phyloP scores from a whole-genome alignment of 1,140 invertebrate species.

The Drosophila pruinosa region DNA sequence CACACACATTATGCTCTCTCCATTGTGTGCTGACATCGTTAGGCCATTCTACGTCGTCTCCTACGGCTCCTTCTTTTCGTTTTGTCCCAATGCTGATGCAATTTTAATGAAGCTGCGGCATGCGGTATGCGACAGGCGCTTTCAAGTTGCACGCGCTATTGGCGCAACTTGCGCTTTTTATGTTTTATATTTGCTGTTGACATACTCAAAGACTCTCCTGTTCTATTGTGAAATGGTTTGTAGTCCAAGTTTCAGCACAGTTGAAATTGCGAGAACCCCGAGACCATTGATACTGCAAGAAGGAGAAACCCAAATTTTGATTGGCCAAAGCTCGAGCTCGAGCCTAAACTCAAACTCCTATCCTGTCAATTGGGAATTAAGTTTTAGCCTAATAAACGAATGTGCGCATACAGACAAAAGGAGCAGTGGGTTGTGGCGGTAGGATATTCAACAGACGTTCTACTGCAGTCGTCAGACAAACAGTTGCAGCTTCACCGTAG shows the following conservation, averaged over 20 bases:
- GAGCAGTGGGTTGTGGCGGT: not conserved
- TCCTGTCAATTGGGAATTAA: constrained; percentile 62
- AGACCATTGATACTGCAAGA: not conserved
- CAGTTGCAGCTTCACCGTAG: not conserved
- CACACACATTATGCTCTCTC: constrained; percentile 30
- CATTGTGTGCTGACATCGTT: constrained; percentile 73
- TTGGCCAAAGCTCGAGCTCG: constrained; percentile 53
- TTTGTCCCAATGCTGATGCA: constrained; percentile 59
- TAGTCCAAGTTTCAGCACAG: not conserved
- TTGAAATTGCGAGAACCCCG: not conserved
- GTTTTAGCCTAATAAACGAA: constrained; percentile 56
- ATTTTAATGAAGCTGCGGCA: constrained; percentile 81
- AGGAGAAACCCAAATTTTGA: constrained; percentile 61
- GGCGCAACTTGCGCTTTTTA: constrained; percentile 76
- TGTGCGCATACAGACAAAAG: not conserved
- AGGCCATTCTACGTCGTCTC: constrained; percentile 51
- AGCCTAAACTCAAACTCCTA: too few species aligned
- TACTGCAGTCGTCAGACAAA: not conserved
- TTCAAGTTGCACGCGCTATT: constrained; percentile 75
- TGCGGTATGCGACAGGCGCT: constrained; percentile 74
- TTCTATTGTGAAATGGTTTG: constrained; percentile 60
- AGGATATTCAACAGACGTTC: constrained; percentile 10
- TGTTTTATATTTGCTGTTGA: constrained; percentile 36
- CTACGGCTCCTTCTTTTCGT: not conserved
- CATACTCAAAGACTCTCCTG: constrained; percentile 41